These are phyloP conservation scores for Gallinago jamesoni DNA, from an alignment of 2,113 vertebrate species.

Conservation along the genomic window DNA sequence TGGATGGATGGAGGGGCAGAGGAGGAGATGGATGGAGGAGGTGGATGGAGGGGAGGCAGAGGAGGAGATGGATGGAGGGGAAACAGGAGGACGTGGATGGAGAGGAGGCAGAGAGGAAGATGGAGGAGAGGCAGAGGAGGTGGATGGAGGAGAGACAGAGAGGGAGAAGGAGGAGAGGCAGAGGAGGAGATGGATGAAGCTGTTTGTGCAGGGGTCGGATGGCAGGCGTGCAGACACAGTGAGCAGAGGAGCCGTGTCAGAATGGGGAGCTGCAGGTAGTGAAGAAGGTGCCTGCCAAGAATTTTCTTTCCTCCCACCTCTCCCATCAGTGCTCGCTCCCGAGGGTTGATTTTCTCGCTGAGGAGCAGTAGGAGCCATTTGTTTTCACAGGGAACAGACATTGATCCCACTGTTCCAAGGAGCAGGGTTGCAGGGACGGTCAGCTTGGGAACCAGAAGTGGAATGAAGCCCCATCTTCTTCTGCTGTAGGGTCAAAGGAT, in stretches of 20 bases:
- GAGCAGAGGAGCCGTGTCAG: not conserved
- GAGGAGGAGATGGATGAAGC: not conserved
- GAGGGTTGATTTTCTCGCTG: not conserved
- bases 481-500: not conserved
- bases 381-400: not conserved
- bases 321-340: not conserved
- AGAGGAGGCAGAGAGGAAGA: too few relatives aligned
- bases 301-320: not conserved
- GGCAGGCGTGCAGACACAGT: not conserved
- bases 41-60: not conserved
- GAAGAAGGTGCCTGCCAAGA: not conserved
- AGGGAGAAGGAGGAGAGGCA: not conserved
- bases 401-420: not conserved
- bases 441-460: not conserved
- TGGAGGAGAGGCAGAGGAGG: not conserved
- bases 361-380: not conserved
- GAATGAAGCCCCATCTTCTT: not conserved
- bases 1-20: too few relatives aligned
- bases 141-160: too few relatives aligned
- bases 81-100: too few relatives aligned
- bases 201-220: not conserved
- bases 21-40: not conserved
- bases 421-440: fast-evolving
- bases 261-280: not conserved
- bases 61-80: too few relatives aligned